Evolutionary conservation across 2,113 vertebrate genomes (phyloP).

Genomic region (Hipposideros armiger): DNA sequence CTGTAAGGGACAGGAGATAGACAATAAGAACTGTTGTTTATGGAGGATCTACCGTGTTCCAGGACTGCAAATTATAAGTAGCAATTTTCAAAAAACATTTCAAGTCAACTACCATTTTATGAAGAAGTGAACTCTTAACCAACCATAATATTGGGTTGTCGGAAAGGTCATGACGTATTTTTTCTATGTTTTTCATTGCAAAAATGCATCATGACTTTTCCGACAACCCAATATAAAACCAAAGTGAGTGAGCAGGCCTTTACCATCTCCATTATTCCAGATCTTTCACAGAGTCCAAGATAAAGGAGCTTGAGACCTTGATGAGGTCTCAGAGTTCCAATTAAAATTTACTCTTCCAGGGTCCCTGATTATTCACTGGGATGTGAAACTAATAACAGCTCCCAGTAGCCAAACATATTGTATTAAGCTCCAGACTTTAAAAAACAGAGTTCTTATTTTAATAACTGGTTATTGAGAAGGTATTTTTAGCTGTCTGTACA

Average conservation of each 20-base stretch:
- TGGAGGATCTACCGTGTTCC: slow-evolving; percentile 57
- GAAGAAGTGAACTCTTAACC: slow-evolving; percentile 54
- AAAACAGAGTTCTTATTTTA: slow-evolving; percentile 56
- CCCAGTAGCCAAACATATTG: not conserved
- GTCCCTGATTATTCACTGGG: slow-evolving; percentile 64
- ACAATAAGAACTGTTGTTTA: slow-evolving; percentile 50
- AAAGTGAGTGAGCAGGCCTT: slow-evolving; percentile 38
- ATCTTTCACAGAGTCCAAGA: not conserved
- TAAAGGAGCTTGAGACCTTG: slow-evolving; percentile 54
- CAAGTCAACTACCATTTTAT: slow-evolving; percentile 62
- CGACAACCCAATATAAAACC: not conserved
- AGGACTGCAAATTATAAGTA: slow-evolving; percentile 56
- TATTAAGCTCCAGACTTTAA: slow-evolving; percentile 42
- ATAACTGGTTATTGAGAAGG: slow-evolving; percentile 50
- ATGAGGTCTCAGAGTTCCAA: slow-evolving; percentile 46
- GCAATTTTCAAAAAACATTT: slow-evolving; percentile 66
- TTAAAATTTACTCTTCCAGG: slow-evolving; percentile 62
- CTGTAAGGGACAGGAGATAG: not conserved
- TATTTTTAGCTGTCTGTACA: slow-evolving; percentile 58
- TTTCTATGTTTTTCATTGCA: no score
- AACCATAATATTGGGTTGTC: not conserved
- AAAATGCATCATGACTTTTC: no score
- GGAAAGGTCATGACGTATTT: no score
- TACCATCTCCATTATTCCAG: slow-evolving; percentile 44
- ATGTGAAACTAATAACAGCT: slow-evolving; percentile 57